These are phyloP conservation scores for Junonia oenone DNA, from an alignment of 2,888 invertebrate genomes.

Conservation along the genomic window DNA sequence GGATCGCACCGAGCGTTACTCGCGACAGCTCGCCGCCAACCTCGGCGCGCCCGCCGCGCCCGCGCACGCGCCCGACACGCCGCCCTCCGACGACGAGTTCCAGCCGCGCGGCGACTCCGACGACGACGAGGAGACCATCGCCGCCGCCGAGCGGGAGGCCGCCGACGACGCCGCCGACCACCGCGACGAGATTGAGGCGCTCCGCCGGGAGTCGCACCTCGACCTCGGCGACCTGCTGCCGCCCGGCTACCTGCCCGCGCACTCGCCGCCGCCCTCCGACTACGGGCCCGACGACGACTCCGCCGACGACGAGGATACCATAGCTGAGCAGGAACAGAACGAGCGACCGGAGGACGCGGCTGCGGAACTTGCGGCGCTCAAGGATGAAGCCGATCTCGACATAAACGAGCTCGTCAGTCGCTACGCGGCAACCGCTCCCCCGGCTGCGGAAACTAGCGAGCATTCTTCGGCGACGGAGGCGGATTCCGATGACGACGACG, in stretches of 20 bases:
- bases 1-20: constrained; percentile 98
- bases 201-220: constrained; percentile 93
- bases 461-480: constrained; percentile 25
- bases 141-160: constrained; percentile 87
- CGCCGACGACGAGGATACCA: constrained; percentile 79
- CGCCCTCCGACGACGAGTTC: constrained; percentile 85
- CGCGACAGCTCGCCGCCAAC: constrained; percentile 92
- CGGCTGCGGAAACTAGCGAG: constrained; percentile 18
- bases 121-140: constrained; percentile 97
- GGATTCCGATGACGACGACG: constrained; percentile 36
- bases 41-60: constrained; percentile 67
- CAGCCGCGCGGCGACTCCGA: constrained; percentile 85
- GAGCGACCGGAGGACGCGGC: constrained; percentile 81
- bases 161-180: constrained; percentile 73
- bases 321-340: constrained; percentile 75
- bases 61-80: constrained; percentile 35
- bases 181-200: constrained; percentile 88
- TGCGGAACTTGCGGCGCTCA: constrained; percentile 86
- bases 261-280: constrained; percentile 83
- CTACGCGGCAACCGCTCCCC: constrained; percentile 65
- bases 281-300: constrained; percentile 85
- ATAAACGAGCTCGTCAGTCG: constrained; percentile 89
- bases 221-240: constrained; percentile 93
- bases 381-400: constrained; percentile 88
- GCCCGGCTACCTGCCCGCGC: constrained; percentile 86